A percentile compares a stretch with the other conserved stretches of the same genome.
These are phyloP conservation scores for Carassius auratus DNA, from an alignment of 2,113 vertebrate genomes.

Conservation along the genomic window DNA sequence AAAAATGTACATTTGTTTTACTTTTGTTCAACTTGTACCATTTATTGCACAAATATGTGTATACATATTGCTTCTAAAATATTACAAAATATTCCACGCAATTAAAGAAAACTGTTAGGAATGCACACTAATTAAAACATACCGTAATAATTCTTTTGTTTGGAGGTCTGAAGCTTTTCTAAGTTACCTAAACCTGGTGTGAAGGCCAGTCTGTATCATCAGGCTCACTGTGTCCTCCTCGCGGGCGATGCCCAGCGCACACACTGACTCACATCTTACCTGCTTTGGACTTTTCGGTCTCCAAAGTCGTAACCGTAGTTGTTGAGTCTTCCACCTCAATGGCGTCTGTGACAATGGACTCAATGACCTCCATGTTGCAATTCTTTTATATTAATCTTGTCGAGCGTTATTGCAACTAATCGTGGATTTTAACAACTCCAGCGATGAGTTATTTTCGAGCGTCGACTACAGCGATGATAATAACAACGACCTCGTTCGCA, in stretches of 20 bases:
- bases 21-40: not conserved
- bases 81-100: not conserved
- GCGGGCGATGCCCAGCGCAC: conserved; percentile 51
- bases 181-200: not conserved
- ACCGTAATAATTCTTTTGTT: not conserved
- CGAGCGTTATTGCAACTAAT: conserved; percentile 31
- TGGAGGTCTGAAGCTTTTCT: not conserved
- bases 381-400: conserved; percentile 4
- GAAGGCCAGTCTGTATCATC: not conserved
- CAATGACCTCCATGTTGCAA: conserved; percentile 68
- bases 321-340: conserved; percentile 67
- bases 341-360: conserved; percentile 69
- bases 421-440: conserved; percentile 77
- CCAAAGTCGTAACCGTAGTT: conserved; percentile 57
- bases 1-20: no score
- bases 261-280: conserved; percentile 62
- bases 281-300: conserved; percentile 70
- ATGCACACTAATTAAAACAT: not conserved
- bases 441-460: conserved; percentile 62
- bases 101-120: not conserved
- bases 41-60: not conserved
- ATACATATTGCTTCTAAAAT: no score
- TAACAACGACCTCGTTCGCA: conserved; percentile 61
- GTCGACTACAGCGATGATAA: conserved; percentile 66
- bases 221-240: conserved; percentile 59